Evolutionary conservation across 2,113 vertebrate species (phyloP).

Genomic region (Triplophysa rosa): DNA sequence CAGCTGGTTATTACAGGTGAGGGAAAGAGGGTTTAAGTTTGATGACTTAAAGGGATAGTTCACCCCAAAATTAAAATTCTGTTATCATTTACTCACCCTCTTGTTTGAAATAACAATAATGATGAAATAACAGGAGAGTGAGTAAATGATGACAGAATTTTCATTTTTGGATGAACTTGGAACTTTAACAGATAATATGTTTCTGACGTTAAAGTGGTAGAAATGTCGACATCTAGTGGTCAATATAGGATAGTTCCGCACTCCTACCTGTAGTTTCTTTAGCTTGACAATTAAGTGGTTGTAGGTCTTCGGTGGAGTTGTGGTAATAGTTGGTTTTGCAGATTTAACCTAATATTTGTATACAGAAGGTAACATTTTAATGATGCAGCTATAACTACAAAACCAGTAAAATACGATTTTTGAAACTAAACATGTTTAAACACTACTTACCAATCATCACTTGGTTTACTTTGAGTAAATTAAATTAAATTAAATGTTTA

Average conservation of each 20-base stretch:
- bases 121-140: too few relatives aligned
- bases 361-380: background rate
- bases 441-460: too few relatives aligned
- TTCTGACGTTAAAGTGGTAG: background rate
- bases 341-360: constrained; percentile 72
- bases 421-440: too few relatives aligned
- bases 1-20: constrained; percentile 51
- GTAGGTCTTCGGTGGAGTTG: constrained; percentile 60
- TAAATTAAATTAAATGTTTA: too few relatives aligned
- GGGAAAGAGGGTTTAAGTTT: background rate
- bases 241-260: background rate
- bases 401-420: background rate
- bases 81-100: too few relatives aligned
- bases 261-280: constrained; percentile 74
- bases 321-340: constrained; percentile 70
- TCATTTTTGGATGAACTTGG: too few relatives aligned
- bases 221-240: constrained; percentile 12
- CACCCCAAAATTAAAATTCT: too few relatives aligned
- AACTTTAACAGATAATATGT: background rate
- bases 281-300: constrained; percentile 69
- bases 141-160: too few relatives aligned
- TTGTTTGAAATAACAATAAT: too few relatives aligned
- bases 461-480: too few relatives aligned
- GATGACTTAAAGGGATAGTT: too few relatives aligned
- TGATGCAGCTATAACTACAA: background rate